Percentiles rank a stretch among this genome's conserved stretches.
Evolutionary conservation across 2,113 vertebrate species (phyloP).

Genomic region (Antigone vipio): DNA sequence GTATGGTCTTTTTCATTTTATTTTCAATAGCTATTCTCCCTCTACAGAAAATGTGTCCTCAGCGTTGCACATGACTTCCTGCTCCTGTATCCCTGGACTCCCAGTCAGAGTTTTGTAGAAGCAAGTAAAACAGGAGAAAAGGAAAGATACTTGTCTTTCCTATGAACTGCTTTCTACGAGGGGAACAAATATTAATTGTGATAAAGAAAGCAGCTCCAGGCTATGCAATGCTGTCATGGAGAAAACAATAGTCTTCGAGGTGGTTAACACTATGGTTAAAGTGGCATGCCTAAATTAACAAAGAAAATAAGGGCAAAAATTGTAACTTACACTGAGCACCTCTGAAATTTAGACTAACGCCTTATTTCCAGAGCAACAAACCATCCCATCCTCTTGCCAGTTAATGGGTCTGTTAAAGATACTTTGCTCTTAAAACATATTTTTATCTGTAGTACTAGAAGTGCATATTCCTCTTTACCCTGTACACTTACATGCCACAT

Average conservation of each 20-base stretch:
- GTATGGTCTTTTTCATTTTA: not conserved
- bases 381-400: not conserved
- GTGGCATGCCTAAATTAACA: not conserved
- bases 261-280: not conserved
- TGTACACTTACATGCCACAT: not conserved
- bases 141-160: not conserved
- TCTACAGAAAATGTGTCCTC: not conserved
- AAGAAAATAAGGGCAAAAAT: not conserved
- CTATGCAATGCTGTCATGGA: not conserved
- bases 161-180: not conserved
- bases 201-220: slow-evolving; percentile 4
- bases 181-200: not conserved
- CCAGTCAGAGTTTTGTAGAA: not conserved
- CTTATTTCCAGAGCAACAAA: not conserved
- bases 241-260: not conserved
- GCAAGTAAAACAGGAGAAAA: not conserved
- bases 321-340: not conserved
- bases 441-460: not conserved
- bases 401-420: not conserved
- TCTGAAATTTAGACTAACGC: not conserved
- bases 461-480: not conserved
- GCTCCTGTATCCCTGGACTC: not conserved
- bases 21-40: not conserved
- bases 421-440: not conserved
- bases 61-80: not conserved